Evolutionary conservation across 2,888 invertebrate genomes (phyloP).

Genomic region (Syrphus vitripennis): DNA sequence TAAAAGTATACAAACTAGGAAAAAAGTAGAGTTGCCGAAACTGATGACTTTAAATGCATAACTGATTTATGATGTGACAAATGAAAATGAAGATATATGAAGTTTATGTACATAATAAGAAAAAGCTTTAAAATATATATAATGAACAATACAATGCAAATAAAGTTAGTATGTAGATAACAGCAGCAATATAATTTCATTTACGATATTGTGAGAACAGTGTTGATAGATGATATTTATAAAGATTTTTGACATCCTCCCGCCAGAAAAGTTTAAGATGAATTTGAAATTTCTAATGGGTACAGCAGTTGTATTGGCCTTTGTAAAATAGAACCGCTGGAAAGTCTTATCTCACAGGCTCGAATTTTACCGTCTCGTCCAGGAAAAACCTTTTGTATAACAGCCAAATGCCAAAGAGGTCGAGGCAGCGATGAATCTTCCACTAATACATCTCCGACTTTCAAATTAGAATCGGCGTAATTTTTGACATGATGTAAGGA

Average conservation of each 20-base stretch:
- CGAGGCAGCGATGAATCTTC: slow-evolving; percentile 52
- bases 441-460: slow-evolving; percentile 41
- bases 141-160: no score
- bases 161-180: no score
- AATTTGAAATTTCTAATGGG: slow-evolving; percentile 19
- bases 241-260: slow-evolving; percentile 33
- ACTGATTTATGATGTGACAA: no score
- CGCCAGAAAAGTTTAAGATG: background rate
- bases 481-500: slow-evolving; percentile 29
- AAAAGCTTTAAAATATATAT: no score
- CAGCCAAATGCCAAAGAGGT: slow-evolving; percentile 53
- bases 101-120: no score
- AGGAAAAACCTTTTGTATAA: slow-evolving; percentile 39
- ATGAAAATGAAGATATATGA: no score
- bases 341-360: slow-evolving; percentile 43
- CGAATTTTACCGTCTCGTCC: slow-evolving; percentile 59
- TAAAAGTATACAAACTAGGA: no score
- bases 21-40: no score
- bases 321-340: slow-evolving; percentile 34
- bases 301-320: slow-evolving; percentile 50
- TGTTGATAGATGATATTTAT: background rate
- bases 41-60: no score
- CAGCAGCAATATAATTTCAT: no score
- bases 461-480: background rate
- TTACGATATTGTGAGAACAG: background rate